phyloP scores from a whole-genome alignment of 2,888 invertebrate genomes.

The Pherbina coryleti region DNA sequence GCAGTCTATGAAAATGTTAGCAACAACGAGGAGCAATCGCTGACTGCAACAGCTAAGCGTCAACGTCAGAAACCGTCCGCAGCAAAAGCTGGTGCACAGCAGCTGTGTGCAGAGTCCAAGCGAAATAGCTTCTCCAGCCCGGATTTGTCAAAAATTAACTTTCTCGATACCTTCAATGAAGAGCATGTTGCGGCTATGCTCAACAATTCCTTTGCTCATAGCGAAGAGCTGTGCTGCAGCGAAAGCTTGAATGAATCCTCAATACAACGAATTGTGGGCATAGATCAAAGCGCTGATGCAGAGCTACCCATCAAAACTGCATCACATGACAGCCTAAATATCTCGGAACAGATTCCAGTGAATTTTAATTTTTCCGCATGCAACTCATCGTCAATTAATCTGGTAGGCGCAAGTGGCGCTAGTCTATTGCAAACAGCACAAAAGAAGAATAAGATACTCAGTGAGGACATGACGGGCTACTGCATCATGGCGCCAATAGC shows the following conservation, averaged over 20 bases:
- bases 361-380: slow-evolving; percentile 69
- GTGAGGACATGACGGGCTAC: slow-evolving; percentile 67
- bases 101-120: slow-evolving; percentile 51
- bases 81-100: slow-evolving; percentile 38
- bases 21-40: background rate
- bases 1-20: slow-evolving; percentile 41
- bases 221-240: slow-evolving; percentile 49
- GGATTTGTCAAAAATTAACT: slow-evolving; percentile 66
- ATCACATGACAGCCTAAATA: slow-evolving; percentile 61
- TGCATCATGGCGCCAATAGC: slow-evolving; percentile 68
- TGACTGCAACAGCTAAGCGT: slow-evolving; percentile 36
- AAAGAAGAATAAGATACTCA: slow-evolving; percentile 58
- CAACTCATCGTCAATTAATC: slow-evolving; percentile 66
- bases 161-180: slow-evolving; percentile 59
- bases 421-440: slow-evolving; percentile 47
- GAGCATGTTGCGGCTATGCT: slow-evolving; percentile 51
- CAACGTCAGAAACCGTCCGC: slow-evolving; percentile 34
- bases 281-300: slow-evolving; percentile 43
- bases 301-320: slow-evolving; percentile 47
- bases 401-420: slow-evolving; percentile 66
- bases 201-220: slow-evolving; percentile 52
- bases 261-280: background rate
- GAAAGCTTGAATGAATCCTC: slow-evolving; percentile 57
- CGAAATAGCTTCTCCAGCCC: slow-evolving; percentile 69
- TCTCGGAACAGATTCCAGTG: slow-evolving; percentile 64